phyloP scores from a whole-genome alignment of 2,888 invertebrate genomes.

The Parthenolecanium corni region DNA sequence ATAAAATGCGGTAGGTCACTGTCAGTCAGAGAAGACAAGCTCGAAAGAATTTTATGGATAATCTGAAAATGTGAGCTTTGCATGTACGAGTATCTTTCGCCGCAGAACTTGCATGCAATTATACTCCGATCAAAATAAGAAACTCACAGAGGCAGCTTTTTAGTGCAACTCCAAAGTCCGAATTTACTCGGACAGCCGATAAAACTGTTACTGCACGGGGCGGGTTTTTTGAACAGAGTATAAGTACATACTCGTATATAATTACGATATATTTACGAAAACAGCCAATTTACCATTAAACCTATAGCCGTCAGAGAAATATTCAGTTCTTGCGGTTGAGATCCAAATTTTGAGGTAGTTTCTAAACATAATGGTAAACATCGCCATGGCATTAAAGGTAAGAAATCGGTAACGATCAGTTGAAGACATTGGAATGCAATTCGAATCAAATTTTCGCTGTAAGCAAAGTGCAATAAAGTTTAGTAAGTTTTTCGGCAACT shows the following conservation, averaged over 20 bases:
- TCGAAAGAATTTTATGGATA: background rate
- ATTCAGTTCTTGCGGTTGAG: slow-evolving; percentile 91
- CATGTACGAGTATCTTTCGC: too few relatives aligned
- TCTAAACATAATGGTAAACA: slow-evolving; percentile 83
- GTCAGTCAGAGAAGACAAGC: background rate
- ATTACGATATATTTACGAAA: too few relatives aligned
- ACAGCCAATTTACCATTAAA: slow-evolving; percentile 56
- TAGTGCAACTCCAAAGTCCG: too few relatives aligned
- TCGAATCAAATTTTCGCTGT: slow-evolving; percentile 76
- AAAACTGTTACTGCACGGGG: too few relatives aligned
- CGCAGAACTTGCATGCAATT: too few relatives aligned
- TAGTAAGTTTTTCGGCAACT: background rate
- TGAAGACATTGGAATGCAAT: slow-evolving; percentile 94
- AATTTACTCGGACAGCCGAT: too few relatives aligned
- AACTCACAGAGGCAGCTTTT: too few relatives aligned
- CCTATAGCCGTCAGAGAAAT: slow-evolving; percentile 95
- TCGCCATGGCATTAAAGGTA: slow-evolving; percentile 81
- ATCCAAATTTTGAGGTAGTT: slow-evolving; percentile 89
- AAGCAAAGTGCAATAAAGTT: slow-evolving; percentile 2
- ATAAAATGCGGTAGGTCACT: background rate
- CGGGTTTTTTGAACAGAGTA: too few relatives aligned
- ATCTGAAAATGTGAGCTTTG: too few relatives aligned
- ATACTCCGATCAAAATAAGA: too few relatives aligned
- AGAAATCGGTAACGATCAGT: slow-evolving; percentile 85
- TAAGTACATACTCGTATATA: too few relatives aligned